Evolutionary conservation across 2,113 vertebrate species (phyloP).

Genomic region (Pterocles gutturalis): DNA sequence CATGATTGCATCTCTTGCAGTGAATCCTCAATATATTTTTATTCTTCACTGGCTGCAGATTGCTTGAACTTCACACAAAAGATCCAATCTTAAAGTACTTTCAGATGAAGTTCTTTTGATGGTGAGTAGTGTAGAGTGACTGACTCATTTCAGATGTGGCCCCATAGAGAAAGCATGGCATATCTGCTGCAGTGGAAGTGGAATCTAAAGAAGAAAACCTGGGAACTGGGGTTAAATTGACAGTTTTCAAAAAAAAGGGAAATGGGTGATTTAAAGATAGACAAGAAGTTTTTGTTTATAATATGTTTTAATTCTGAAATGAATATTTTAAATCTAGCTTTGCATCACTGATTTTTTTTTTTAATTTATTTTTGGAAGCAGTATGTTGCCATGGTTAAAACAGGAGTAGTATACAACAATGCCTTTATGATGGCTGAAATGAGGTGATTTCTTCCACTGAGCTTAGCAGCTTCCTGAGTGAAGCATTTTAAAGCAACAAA

Average conservation of each 20-base stretch:
- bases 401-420: background rate
- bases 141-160: conserved; percentile 24
- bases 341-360: background rate
- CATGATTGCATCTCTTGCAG: background rate
- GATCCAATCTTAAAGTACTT: conserved; percentile 41
- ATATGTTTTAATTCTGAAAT: background rate
- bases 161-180: background rate
- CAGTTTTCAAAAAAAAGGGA: background rate
- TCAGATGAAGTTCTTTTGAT: conserved; percentile 40
- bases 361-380: background rate
- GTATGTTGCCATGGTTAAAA: background rate
- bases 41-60: conserved; percentile 2
- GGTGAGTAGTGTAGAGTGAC: background rate
- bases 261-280: background rate
- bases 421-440: conserved; percentile 3
- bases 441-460: background rate
- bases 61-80: conserved; percentile 42
- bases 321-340: background rate
- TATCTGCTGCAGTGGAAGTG: background rate
- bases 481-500: conserved; percentile 44
- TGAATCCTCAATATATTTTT: conserved; percentile 25
- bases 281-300: background rate
- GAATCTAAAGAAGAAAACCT: background rate
- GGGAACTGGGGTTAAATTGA: background rate
- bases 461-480: conserved; percentile 19